These are phyloP conservation scores for Acrocephalus arundinaceus DNA, from an alignment of 2,113 vertebrate species.

Conservation along the genomic window DNA sequence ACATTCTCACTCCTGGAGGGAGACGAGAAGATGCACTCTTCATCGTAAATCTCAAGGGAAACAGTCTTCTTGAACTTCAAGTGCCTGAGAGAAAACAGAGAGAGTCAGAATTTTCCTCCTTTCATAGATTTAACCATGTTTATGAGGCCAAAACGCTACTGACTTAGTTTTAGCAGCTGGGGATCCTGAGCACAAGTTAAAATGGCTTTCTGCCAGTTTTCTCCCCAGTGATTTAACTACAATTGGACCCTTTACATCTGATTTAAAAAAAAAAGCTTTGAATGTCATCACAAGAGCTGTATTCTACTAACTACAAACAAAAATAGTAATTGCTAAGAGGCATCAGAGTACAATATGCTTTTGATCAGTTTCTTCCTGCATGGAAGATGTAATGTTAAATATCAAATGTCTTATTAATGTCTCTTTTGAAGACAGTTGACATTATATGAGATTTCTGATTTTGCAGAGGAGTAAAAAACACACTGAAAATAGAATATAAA, in stretches of 20 bases:
- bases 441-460: background rate
- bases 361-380: background rate
- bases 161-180: background rate
- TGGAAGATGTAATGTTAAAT: background rate
- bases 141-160: background rate
- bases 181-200: background rate
- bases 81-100: background rate
- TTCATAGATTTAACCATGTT: background rate
- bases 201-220: background rate
- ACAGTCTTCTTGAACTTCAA: background rate
- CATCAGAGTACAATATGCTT: background rate
- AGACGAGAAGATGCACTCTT: background rate
- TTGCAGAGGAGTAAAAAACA: background rate
- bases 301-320: background rate
- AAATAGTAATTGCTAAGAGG: background rate
- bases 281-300: background rate
- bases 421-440: background rate
- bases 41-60: accelerated
- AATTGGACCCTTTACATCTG: background rate
- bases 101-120: background rate
- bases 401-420: background rate
- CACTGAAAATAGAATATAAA: background rate
- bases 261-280: background rate
- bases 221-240: background rate
- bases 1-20: background rate